Base-by-base conservation (phyloP, 2,888 invertebrate genomes). In the Lasioglossum marginatum region DNA sequence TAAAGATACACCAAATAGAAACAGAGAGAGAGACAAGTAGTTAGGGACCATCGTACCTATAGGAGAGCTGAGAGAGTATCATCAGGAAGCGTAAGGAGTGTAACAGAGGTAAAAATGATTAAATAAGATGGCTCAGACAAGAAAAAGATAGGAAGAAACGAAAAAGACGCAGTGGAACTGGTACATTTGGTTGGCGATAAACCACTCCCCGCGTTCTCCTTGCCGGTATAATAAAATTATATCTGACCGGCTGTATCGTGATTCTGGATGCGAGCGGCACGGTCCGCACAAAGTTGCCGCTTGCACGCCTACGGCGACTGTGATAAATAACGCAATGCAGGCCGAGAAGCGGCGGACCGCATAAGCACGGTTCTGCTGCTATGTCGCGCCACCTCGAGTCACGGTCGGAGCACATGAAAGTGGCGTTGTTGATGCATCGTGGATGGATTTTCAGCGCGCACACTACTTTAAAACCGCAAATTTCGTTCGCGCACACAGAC, bases 221-320 rank as follows among this genome's bases (percentile, higher is more conserved):
- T 79, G 87, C 89, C 89, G 93, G 92, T 93, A 94, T 93, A 94
- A 94, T 94, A 94, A 94, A 94, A 94, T 94, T 92, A 94, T 94
- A 93, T 93, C 93, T 92, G 91, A 84, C 82, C 82, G 91, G 87
- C 85, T 89, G 92, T 91, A 93, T 94, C 93, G 92, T 91, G 88
- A 91, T 92, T 92, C 91, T 89, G 91, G 88, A 90, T 88, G 92
- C 89, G 87, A 92, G 90, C 90, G 90, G 91, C 85, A 77, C 68
- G 80, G 83, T 81, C 82, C 88, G 90, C 91, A 92, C 93, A 93
- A 93, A 93, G 93, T 92, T 92, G 92, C 93, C 93, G 93, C 92
- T 92, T 87, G 90, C 89, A 92, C 92, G 93, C 92, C 92, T 83
- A 90, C 91, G 92, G 93, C 92, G 92, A 92, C 92, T 92, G 92